Evolutionary conservation across 2,888 invertebrate genomes (phyloP).

Genomic region (Macaria notata): DNA sequence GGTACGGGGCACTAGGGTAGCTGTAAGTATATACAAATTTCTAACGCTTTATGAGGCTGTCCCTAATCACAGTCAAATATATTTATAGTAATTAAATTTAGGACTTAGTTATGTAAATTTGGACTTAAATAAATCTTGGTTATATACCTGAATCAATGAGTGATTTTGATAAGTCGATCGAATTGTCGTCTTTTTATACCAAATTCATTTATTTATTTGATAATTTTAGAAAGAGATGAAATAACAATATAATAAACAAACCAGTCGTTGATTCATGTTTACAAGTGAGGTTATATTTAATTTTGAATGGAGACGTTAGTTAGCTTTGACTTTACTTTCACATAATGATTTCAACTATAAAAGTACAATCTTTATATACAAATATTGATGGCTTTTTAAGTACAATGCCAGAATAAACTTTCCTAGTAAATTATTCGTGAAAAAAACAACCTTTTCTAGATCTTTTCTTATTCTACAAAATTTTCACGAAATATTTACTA

Average conservation of each 20-base stretch:
- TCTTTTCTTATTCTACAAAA: no score
- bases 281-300: slow-evolving; percentile 5
- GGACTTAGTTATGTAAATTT: not conserved
- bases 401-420: slow-evolving; percentile 45
- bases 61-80: slow-evolving; percentile 11
- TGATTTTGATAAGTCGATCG: no score
- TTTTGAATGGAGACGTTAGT: not conserved
- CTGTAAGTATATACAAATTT: slow-evolving; percentile 8
- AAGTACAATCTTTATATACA: slow-evolving; percentile 12
- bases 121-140: no score
- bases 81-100: slow-evolving; percentile 12
- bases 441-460: no score
- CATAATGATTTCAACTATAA: slow-evolving; percentile 8
- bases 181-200: no score
- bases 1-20: slow-evolving; percentile 7
- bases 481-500: slow-evolving; percentile 35
- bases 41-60: slow-evolving; percentile 20
- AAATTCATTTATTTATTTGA: no score
- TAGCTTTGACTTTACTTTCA: not conserved
- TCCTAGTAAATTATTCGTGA: no score
- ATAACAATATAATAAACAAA: no score
- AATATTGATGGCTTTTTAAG: slow-evolving; percentile 50
- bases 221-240: no score
- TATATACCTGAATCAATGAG: no score
- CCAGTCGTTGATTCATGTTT: no score